Base-by-base conservation (phyloP, 2,113 vertebrate species). In the Carettochelys insculpta region DNA sequence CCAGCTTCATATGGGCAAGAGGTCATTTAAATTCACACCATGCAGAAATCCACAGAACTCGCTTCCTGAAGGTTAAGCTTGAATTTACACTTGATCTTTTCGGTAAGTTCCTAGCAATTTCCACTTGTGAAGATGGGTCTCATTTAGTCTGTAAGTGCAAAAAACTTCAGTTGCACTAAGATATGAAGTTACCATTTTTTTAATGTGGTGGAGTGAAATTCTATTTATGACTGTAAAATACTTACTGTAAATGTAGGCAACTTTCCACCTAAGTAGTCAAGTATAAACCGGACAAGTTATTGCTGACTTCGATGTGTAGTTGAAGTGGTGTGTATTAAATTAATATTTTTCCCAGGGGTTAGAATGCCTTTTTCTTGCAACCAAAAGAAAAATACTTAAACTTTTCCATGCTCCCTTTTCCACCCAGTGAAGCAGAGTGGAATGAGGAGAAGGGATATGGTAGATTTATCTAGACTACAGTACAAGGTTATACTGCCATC, bases 401-500 rank as follows among this genome's bases (percentile, higher is more conserved):
- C 78, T 90, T 31, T 96, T 82, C 52, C 86, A 2, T 53, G 85
- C 75, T 43, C 92, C 52, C n/a, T 20, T 83, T 94, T 89, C 77
- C 11, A 1, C 81, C 94, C 52, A 78, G 58, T 85, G 27, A 75
- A 90, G 76, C 34, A 89, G 71, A 80, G 65, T 16, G 8, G 43
- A 71, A 83, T 54, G 78, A 78, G 82, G 78, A 85, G 58, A 68
- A 90, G 86, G 71, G 80, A 38, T 91, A 85, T 90, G 92, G 85
- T 48, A 92, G 76, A 76, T 65, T 83, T 43, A 41, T 12, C 27
- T 93, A 75, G 34, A 19, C 86, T 81, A 83, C 88, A 94, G 87
- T 94, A 89, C 92, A 95, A 97, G 92, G 82, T 95, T 97, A 84
- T 96, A 95, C 96, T 97, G 96, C 97, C 96, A 96, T 97, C 93